Base-by-base conservation (phyloP, 2,113 vertebrate species). In the Chionis minor region DNA sequence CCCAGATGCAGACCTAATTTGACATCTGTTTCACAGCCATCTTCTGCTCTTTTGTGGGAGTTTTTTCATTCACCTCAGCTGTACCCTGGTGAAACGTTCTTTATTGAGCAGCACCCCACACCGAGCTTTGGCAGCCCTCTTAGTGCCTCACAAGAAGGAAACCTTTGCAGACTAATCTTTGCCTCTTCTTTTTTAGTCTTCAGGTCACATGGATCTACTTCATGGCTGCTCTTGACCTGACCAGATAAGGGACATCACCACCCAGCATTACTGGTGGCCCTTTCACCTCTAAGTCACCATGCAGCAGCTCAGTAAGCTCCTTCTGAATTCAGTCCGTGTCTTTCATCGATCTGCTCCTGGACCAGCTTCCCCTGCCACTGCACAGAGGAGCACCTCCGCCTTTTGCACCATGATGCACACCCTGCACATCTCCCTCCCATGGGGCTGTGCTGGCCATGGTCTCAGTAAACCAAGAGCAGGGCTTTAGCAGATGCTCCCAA, bases 401-500 rank as follows among this genome's bases (percentile, higher is more conserved):
- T 58, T 84, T 69, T 42, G 49, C 21, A 32, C 11, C 14, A 21
- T 1, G 1, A 30, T 30, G 11, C 14, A n/a, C 23, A 59, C 26
- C 26, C 16, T 74, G 20, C 16, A 42, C 3, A 13, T 27, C 33
- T 83, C 59, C 26, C 11, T 81, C 30, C 27, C 10, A 0, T 0
- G 1, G 14, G 23, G 55, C 47, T 10, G 10, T 5, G 1, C 23
- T 51, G n/a, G 4, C 13, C 22, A 8, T 3, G 2, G 61, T 26
- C 32, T 58, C 32, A 74, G 47, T 42, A 86, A 69, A 72, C 12
- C 28, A 75, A 65, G 44, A 47, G 8, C 16, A 74, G 51, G 5
- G 3, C 19, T 84, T 78, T 30, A 66, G 58, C 30, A 61, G 74
- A 21, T 56, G n/a, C 1, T 75, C 16, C 14, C 28, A 61, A 19